Percentiles rank a stretch among this genome's conserved stretches.
Evolutionary conservation across 2,113 vertebrate species (phyloP).

Genomic region (cat (Felis catus)): F.catus_Fca126_mat1.0 CM031412.1:169199001-169199500

Average conservation of each 20-base stretch:
- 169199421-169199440: neutral
- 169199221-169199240: neutral
- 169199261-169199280: neutral
- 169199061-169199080: neutral
- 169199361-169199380: neutral
- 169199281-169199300: neutral
- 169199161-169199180: neutral
- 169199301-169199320: neutral
- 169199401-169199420: neutral
- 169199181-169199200: neutral
- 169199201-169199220: neutral
- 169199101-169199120: neutral
- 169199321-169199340: neutral
- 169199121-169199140: neutral
- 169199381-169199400: neutral
- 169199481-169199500: neutral
- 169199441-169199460: neutral
- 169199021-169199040: neutral
- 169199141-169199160: neutral
- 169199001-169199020: neutral
- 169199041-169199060: slow-evolving; percentile 6
- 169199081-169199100: neutral
- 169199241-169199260: neutral
- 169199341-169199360: neutral
- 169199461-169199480: neutral